These are phyloP conservation scores for Pemphigus obesinymphae DNA, from an alignment of 1,140 invertebrate genomes.

Conservation along the genomic window DNA sequence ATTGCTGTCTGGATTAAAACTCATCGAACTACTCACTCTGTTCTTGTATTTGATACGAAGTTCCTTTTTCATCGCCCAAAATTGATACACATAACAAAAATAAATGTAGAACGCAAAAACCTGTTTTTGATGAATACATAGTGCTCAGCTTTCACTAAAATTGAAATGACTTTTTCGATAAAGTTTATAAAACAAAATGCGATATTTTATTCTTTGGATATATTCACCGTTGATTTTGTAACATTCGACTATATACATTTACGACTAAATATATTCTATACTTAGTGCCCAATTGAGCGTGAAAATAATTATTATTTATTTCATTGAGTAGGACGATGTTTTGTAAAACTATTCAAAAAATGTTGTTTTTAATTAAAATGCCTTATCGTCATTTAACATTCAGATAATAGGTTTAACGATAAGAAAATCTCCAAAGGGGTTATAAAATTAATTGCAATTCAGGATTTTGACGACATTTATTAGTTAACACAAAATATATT, in stretches of 20 bases:
- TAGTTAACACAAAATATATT: not conserved
- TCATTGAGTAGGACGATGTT: not conserved
- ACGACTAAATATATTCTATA: no score
- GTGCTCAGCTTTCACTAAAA: not conserved
- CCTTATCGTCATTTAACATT: not conserved
- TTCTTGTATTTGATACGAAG: not conserved
- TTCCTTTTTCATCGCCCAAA: not conserved
- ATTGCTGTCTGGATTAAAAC: not conserved
- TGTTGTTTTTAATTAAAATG: not conserved
- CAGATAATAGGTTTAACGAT: not conserved
- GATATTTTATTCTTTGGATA: not conserved
- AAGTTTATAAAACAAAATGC: not conserved
- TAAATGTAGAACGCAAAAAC: not conserved
- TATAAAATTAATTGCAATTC: not conserved
- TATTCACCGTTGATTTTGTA: no score
- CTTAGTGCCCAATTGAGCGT: not conserved
- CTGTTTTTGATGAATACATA: not conserved
- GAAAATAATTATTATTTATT: not conserved
- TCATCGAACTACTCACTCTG: not conserved
- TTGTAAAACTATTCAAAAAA: not conserved
- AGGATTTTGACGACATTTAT: not conserved
- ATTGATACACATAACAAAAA: not conserved
- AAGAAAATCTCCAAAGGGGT: not conserved
- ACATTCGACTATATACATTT: not conserved
- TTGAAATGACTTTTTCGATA: not conserved